Conservation (phyloP, 2,888 invertebrate genomes). For the Limnephilus marmoratus region DNA sequence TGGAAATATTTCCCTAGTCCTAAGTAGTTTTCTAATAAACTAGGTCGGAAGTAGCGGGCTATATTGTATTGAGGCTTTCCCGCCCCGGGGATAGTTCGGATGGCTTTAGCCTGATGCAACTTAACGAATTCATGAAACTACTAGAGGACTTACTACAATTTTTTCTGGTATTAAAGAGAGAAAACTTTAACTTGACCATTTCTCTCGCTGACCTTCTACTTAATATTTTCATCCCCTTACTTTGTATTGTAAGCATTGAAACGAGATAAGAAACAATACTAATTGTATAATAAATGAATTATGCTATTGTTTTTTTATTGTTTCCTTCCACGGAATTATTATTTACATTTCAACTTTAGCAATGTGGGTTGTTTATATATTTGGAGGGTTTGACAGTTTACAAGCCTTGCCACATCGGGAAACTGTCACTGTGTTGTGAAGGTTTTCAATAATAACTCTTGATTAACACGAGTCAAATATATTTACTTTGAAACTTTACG, state of each 20-base stretch:
- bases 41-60: constrained; percentile 17
- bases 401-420: no score
- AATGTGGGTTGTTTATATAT: no score
- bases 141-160: neutral
- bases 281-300: no score
- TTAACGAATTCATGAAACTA: neutral
- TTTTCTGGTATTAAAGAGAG: neutral
- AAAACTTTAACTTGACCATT: neutral
- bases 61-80: constrained; percentile 28
- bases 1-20: neutral
- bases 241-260: neutral
- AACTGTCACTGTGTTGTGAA: no score
- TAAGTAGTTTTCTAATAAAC: constrained; percentile 29
- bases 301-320: no score
- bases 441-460: no score
- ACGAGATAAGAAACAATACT: neutral
- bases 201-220: neutral
- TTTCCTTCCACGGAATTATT: no score
- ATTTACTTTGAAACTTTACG: no score
- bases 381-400: no score
- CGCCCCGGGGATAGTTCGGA: neutral
- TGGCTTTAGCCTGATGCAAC: neutral
- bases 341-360: no score
- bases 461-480: no score
- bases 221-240: neutral